Conservation (phyloP, 2,888 invertebrate species). For the Hoplodrina blanda region DNA sequence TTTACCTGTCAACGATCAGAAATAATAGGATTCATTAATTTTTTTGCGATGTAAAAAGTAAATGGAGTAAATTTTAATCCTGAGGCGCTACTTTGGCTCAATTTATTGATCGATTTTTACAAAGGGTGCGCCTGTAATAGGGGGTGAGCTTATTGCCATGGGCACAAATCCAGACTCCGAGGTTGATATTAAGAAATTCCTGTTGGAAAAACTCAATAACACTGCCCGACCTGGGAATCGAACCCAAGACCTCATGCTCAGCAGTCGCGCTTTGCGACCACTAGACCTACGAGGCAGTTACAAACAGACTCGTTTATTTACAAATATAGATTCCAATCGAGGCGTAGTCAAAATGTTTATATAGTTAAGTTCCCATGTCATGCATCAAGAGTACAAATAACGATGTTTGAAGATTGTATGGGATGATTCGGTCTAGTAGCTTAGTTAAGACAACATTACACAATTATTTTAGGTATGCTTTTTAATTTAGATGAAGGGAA, state of each 20-base stretch:
- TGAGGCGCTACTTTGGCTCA: not conserved
- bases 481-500: not conserved
- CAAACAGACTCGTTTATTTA: not conserved
- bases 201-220: no score
- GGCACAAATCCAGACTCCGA: no score
- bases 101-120: not conserved
- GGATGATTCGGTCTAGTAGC: constrained; percentile 38
- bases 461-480: not conserved
- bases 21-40: constrained; percentile 14
- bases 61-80: not conserved
- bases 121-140: no score
- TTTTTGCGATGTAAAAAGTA: constrained; percentile 3
- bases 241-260: no score
- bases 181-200: no score
- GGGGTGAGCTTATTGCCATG: no score
- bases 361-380: constrained; percentile 26
- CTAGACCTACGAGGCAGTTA: no score
- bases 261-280: no score
- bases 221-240: no score
- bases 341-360: constrained; percentile 19
- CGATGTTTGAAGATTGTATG: constrained; percentile 24
- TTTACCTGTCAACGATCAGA: constrained; percentile 13
- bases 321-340: constrained; percentile 37
- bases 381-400: constrained; percentile 44
- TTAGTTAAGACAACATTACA: not conserved